Evolutionary conservation across 2,113 vertebrate genomes (phyloP).

Genomic region (Channa argus): DNA sequence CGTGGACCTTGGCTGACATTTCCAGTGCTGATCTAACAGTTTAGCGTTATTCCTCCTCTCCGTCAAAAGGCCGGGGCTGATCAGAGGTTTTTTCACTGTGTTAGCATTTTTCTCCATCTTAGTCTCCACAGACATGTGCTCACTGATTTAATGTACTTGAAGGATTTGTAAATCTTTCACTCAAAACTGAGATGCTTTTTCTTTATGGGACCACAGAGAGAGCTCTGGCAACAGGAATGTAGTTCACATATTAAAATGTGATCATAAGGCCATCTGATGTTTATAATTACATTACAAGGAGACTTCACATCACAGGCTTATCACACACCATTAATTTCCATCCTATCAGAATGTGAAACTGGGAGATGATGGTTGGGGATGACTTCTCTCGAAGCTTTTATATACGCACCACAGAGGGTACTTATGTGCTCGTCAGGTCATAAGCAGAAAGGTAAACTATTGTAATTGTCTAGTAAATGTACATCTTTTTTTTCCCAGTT

Average conservation of each 20-base stretch:
- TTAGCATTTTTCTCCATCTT: constrained; percentile 48
- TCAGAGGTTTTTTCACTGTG: constrained; percentile 51
- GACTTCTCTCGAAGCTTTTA: neutral
- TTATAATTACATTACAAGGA: constrained; percentile 24
- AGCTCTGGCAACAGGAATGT: constrained; percentile 13
- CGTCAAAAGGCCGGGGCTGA: constrained; percentile 34
- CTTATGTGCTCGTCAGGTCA: no score
- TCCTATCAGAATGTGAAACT: constrained; percentile 16
- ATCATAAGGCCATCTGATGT: constrained; percentile 15
- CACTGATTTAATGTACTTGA: constrained; percentile 34
- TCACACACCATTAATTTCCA: neutral
- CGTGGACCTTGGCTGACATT: constrained; percentile 28
- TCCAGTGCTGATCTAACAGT: neutral
- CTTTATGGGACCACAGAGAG: constrained; percentile 24
- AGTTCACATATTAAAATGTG: constrained; percentile 13
- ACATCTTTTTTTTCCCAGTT: no score
- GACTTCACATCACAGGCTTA: neutral
- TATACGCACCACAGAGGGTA: no score
- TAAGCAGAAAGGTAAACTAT: no score
- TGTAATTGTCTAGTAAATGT: no score
- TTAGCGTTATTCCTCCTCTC: neutral
- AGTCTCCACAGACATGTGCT: constrained; percentile 22
- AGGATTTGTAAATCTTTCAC: constrained; percentile 56
- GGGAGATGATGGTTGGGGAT: neutral
- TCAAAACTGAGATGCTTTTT: constrained; percentile 10